Evolutionary conservation across 1,140 invertebrate species (phyloP).

Genomic region (Adelges cooleyi): DNA sequence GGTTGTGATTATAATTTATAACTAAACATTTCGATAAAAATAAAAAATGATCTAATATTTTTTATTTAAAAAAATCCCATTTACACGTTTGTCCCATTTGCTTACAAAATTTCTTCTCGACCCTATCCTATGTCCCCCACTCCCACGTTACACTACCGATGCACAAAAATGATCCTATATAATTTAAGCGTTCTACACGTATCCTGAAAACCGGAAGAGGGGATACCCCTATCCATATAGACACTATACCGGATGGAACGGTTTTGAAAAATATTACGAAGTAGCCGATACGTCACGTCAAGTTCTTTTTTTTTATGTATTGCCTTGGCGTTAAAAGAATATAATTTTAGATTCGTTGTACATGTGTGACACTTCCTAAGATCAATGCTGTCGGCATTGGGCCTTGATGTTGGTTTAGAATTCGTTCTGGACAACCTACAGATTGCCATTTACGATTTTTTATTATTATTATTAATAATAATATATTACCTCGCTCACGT

Average conservation of each 20-base stretch:
- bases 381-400: background rate
- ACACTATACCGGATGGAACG: background rate
- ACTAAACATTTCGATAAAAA: too few relatives aligned
- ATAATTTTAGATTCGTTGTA: background rate
- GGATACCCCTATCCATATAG: too few relatives aligned
- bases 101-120: too few relatives aligned
- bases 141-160: too few relatives aligned
- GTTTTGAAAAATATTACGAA: too few relatives aligned
- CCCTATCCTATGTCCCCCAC: too few relatives aligned
- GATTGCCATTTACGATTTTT: slow-evolving; percentile 14
- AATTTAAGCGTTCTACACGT: background rate
- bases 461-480: slow-evolving; percentile 15
- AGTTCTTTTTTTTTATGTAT: too few relatives aligned
- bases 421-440: slow-evolving; percentile 24
- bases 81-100: too few relatives aligned
- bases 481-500: slow-evolving; percentile 18
- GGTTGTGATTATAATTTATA: too few relatives aligned
- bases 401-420: slow-evolving; percentile 1
- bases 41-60: too few relatives aligned
- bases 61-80: too few relatives aligned
- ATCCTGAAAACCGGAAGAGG: background rate
- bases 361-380: slow-evolving; percentile 19
- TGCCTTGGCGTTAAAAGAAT: slow-evolving; percentile 17
- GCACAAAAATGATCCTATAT: background rate
- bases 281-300: too few relatives aligned